Percentiles rank a stretch among this genome's conserved stretches.
These are phyloP conservation scores for Norana najaformis DNA, from an alignment of 2,888 invertebrate genomes.

Conservation along the genomic window DNA sequence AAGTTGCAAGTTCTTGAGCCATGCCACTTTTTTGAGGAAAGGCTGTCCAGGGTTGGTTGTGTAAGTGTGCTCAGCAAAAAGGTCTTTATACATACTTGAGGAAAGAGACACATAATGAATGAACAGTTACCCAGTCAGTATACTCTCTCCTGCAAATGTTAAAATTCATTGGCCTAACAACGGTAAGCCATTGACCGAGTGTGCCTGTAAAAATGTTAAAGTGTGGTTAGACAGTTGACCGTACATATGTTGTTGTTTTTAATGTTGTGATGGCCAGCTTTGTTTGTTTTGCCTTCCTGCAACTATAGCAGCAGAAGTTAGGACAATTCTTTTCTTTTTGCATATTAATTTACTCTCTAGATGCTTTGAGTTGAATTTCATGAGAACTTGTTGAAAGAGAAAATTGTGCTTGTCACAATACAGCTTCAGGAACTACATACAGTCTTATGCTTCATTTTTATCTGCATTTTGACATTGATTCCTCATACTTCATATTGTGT, in stretches of 20 bases:
- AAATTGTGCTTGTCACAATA: background rate
- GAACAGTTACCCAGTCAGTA: background rate
- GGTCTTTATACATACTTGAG: background rate
- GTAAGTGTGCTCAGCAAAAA: background rate
- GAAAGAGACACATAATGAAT: background rate
- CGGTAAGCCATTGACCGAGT: background rate
- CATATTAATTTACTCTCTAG: background rate
- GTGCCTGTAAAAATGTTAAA: background rate
- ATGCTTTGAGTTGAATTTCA: background rate
- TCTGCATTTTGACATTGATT: background rate
- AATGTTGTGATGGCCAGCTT: background rate
- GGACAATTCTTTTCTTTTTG: background rate
- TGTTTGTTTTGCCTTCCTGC: slow-evolving; percentile 10
- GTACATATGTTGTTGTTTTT: slow-evolving; percentile 13
- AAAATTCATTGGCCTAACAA: background rate
- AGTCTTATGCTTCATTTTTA: background rate
- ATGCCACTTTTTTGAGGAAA: background rate
- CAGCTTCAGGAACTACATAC: background rate
- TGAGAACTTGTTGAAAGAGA: slow-evolving; percentile 13
- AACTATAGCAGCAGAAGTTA: background rate
- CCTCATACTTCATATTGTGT: no score
- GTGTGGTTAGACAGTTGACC: background rate
- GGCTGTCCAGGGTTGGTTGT: background rate
- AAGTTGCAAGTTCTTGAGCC: background rate
- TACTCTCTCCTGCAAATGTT: background rate